These are phyloP conservation scores for Liopterus haemorrhoidalis DNA, from an alignment of 2,888 invertebrate species.

Conservation along the genomic window DNA sequence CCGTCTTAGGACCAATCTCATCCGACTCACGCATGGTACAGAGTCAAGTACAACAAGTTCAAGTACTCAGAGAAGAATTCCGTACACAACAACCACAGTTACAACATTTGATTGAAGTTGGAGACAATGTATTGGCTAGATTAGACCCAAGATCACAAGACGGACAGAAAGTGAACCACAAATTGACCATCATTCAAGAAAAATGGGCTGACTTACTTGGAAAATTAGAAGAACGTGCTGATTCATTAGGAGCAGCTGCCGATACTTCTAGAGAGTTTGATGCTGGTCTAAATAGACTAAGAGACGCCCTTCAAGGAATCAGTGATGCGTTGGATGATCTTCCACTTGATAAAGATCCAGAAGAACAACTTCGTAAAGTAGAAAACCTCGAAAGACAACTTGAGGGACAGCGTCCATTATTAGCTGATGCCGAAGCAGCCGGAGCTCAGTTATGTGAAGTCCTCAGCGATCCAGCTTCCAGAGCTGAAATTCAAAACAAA, in stretches of 20 bases:
- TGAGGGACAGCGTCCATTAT: constrained; percentile 79
- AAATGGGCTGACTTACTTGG: constrained; percentile 75
- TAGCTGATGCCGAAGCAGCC: constrained; percentile 84
- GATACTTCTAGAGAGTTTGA: constrained; percentile 92
- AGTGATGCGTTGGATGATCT: constrained; percentile 81
- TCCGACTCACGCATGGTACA: constrained; percentile 93
- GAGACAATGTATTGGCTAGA: constrained; percentile 63
- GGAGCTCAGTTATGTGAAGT: constrained; percentile 84
- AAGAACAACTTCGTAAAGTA: constrained; percentile 80
- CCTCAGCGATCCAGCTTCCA: constrained; percentile 81
- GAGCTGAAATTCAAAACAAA: constrained; percentile 86
- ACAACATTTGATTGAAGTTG: constrained; percentile 76
- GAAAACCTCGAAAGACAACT: constrained; percentile 82
- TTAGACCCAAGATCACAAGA: constrained; percentile 54
- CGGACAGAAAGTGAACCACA: constrained; percentile 61
- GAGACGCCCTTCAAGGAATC: constrained; percentile 81
- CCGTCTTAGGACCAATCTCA: constrained; percentile 91
- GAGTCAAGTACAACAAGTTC: constrained; percentile 90
- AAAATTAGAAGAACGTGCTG: constrained; percentile 82
- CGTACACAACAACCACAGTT: constrained; percentile 86
- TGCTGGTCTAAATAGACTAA: constrained; percentile 73
- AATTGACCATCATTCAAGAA: constrained; percentile 64
- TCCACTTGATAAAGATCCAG: constrained; percentile 73
- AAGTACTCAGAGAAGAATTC: constrained; percentile 93
- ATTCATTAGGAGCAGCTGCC: constrained; percentile 82